These are phyloP conservation scores for Pomatorhinus ruficollis DNA, from an alignment of 2,113 vertebrate species.

Conservation along the genomic window DNA sequence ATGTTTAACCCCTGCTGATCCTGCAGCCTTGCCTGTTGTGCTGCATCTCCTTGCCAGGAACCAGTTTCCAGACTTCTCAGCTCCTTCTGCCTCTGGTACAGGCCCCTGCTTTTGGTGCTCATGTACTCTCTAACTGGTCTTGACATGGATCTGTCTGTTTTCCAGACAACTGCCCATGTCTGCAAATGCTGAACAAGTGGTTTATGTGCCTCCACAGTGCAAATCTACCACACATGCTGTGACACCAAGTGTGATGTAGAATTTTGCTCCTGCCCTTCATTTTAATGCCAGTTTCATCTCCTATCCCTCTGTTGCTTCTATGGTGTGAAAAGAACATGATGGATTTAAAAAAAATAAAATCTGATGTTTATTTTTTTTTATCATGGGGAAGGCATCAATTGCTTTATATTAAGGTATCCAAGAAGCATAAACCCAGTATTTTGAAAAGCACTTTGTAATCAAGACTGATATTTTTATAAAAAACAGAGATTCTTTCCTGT, in stretches of 20 bases:
- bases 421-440: neutral
- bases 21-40: neutral
- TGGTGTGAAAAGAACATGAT: neutral
- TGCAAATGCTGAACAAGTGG: neutral
- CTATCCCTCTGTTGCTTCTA: neutral
- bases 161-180: neutral
- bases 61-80: neutral
- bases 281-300: neutral
- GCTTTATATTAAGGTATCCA: neutral
- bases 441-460: neutral
- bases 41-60: neutral
- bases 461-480: neutral
- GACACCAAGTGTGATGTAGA: fast-evolving
- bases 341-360: neutral
- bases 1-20: neutral
- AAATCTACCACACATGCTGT: neutral
- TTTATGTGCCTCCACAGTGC: neutral
- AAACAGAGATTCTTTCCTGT: neutral
- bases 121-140: neutral
- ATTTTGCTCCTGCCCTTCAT: neutral
- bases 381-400: neutral
- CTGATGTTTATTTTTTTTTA: neutral
- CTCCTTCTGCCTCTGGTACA: neutral
- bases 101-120: neutral
- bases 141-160: neutral